Percentiles rank a stretch among this genome's conserved stretches.
phyloP scores from a whole-genome alignment of 1,140 invertebrate species.

The Nylanderia fulva region DNA sequence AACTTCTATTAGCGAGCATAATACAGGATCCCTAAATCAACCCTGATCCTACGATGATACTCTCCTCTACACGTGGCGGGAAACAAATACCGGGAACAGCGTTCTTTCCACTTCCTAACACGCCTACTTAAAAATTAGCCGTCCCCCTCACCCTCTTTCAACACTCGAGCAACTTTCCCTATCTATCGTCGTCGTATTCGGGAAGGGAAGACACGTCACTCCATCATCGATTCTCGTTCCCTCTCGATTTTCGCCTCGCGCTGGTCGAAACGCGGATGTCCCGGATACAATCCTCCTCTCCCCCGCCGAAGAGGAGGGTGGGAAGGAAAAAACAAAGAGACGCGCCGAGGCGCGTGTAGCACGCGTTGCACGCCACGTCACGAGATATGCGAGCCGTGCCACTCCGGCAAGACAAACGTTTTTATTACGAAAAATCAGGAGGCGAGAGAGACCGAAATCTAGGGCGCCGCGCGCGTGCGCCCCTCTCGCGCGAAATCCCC shows the following conservation, averaged over 20 bases:
- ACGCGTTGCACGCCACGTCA: constrained; percentile 32
- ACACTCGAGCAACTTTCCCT: constrained; percentile 30
- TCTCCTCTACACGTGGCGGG: constrained; percentile 18
- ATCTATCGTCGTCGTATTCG: background rate
- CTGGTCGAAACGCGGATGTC: background rate
- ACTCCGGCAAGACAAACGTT: constrained; percentile 80
- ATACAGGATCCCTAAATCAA: constrained; percentile 34
- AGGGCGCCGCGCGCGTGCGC: constrained; percentile 71
- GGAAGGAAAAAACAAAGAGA: background rate
- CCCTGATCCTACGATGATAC: background rate
- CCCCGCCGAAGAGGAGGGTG: background rate
- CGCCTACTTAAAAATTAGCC: constrained; percentile 48
- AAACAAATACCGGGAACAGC: constrained; percentile 17
- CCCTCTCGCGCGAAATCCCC: constrained; percentile 35
- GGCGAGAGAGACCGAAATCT: constrained; percentile 78
- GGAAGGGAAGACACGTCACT: constrained; percentile 1
- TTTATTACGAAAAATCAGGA: constrained; percentile 81
- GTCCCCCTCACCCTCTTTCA: background rate
- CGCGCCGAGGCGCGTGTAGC: constrained; percentile 9
- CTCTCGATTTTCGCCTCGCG: constrained; percentile 19
- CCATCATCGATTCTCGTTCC: constrained; percentile 40
- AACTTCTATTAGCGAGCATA: constrained; percentile 28
- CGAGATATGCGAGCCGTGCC: constrained; percentile 72
- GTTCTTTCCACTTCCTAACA: background rate
- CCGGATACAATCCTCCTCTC: no score